Conservation (phyloP, 2,113 vertebrate species). For the Labeo catla region DNA sequence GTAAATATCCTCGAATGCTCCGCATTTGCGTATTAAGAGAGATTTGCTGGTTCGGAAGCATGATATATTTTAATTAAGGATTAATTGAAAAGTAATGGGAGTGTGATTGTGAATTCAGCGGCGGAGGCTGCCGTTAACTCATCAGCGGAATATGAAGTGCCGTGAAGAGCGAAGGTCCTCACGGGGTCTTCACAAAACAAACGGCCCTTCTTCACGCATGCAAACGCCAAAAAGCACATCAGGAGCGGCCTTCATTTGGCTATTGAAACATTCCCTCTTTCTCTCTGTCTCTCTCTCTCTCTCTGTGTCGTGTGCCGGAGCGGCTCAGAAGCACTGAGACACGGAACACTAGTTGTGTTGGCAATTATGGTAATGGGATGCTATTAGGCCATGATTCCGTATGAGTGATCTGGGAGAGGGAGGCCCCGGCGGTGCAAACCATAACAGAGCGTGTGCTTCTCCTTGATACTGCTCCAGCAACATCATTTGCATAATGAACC, state of each 20-base stretch:
- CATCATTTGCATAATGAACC: slow-evolving; percentile 92
- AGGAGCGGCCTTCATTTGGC: slow-evolving; percentile 8
- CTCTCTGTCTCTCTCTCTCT: not conserved
- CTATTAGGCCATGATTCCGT: slow-evolving; percentile 99
- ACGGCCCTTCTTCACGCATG: slow-evolving; percentile 14
- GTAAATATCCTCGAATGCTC: slow-evolving; percentile 97
- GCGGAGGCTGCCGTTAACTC: not conserved
- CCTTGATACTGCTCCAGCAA: slow-evolving; percentile 90
- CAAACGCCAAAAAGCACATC: not conserved
- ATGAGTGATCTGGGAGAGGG: slow-evolving; percentile 88
- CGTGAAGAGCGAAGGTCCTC: slow-evolving; percentile 51
- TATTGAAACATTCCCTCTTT: not conserved
- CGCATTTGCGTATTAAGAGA: slow-evolving; percentile 95
- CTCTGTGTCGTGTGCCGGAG: not conserved
- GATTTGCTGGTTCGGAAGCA: slow-evolving; percentile 93
- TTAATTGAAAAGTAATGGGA: slow-evolving; percentile 99
- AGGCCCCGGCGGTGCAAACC: slow-evolving; percentile 68
- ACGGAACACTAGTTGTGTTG: slow-evolving; percentile 94
- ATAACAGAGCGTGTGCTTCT: slow-evolving; percentile 91
- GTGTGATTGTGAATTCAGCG: slow-evolving; percentile 86
- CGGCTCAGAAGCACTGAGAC: slow-evolving; percentile 67
- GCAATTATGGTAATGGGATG: slow-evolving; percentile 99
- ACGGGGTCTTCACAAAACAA: slow-evolving; percentile 69
- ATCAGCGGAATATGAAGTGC: slow-evolving; percentile 8
- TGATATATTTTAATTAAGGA: slow-evolving; percentile 99